These are phyloP conservation scores for Halictus ligatus DNA, from an alignment of 2,888 invertebrate species.

Conservation along the genomic window DNA sequence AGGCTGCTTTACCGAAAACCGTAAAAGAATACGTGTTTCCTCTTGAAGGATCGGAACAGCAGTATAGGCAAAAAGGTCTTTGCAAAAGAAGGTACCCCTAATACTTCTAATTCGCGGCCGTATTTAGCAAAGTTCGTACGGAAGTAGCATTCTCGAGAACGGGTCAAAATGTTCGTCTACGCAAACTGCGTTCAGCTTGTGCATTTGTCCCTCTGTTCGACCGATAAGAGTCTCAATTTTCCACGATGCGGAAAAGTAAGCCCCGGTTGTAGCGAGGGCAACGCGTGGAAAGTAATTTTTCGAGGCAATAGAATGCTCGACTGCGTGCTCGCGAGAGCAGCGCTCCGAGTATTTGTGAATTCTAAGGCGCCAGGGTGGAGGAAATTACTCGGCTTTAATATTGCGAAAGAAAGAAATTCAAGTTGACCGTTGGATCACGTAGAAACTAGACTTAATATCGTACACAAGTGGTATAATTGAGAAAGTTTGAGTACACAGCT, in stretches of 20 bases:
- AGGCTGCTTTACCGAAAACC: too few relatives aligned
- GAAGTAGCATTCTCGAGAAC: neutral
- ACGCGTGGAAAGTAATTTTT: conserved; percentile 29
- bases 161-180: neutral
- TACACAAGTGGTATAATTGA: conserved; percentile 13
- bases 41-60: too few relatives aligned
- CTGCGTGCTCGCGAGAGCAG: neutral
- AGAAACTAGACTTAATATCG: conserved; percentile 2
- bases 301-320: conserved; percentile 22
- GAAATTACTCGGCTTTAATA: neutral
- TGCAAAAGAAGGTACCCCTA: too few relatives aligned
- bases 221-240: conserved; percentile 49
- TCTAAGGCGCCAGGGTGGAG: neutral
- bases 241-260: conserved; percentile 44
- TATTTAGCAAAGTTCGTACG: neutral
- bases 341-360: neutral
- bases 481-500: conserved; percentile 27
- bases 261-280: conserved; percentile 15
- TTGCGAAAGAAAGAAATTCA: conserved; percentile 1
- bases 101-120: too few relatives aligned
- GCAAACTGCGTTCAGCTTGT: neutral
- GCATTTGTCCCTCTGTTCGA: conserved; percentile 43
- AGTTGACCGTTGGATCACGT: neutral
- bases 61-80: too few relatives aligned
- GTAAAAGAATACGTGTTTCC: too few relatives aligned